Base-by-base conservation (phyloP, 2,888 invertebrate genomes). In the Smittia aterrima region DNA sequence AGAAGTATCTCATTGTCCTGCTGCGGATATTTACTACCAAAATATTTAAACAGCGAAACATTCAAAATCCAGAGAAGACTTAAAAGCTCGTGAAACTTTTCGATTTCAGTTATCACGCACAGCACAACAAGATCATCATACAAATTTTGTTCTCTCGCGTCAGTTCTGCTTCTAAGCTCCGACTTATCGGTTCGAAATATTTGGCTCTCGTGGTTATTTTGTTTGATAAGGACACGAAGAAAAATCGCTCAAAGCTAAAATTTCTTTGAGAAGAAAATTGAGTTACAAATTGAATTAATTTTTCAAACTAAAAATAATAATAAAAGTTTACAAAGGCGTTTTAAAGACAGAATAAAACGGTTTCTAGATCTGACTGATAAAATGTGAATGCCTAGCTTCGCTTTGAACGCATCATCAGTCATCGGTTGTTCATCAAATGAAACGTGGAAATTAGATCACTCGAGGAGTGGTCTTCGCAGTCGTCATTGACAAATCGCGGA, bases 371-470 rank as follows among this genome's bases (percentile, higher is more conserved):
- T 64, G 25, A 18, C 22, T 64, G 24, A 22, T n/a, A 13, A 25
- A 70, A 54, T 47, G 47, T 47, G 11, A 47, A 47, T n/a, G 13
- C 47, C 38, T 16, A 58, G 22, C 22, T 22, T 18, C 58, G 58
- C 9, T 58, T 32, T 27, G 2, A 27, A 70, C 70, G 70, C 70
- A 70, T 70, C 70, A 70, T 18, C 54, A 47, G 27, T 70, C 47
- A 27, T 54, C 54, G n/a, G 27, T n/a, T 27, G 32, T 67, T 67
- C 67, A 24, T 18, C 70, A 25, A 70, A 53, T 70, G 70, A 54
- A 70, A 25, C 70, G 32, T 70, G 47, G n/a, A 70, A 70, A 54
- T 70, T 70, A 53, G 70, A 70, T 70, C 70, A 70, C 20, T 53
- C n/a, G 24, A 70, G 70, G 70, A 70, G 70, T 70, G 70, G 58